A percentile compares a stretch with the other conserved stretches of the same genome.
Conservation (phyloP, 2,797 vertebrate genomes). For the Pempheris klunzingeri region DNA sequence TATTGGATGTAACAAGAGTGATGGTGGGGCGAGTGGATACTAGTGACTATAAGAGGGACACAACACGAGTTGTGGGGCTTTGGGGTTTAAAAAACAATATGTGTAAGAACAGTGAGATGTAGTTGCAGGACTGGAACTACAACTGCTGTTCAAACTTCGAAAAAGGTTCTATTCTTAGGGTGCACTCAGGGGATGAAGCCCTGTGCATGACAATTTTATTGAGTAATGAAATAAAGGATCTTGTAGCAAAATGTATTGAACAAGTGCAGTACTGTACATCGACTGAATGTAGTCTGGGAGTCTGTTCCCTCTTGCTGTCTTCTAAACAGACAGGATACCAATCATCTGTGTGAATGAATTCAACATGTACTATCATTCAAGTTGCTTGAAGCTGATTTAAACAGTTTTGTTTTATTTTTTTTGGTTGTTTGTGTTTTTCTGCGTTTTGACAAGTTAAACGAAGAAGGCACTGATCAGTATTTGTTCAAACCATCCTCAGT, state of each 20-base stretch:
- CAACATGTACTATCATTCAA: background rate
- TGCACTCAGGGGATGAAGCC: conserved; percentile 37
- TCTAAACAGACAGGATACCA: conserved; percentile 6
- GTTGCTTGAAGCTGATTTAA: background rate
- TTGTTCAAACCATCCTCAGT: conserved; percentile 86
- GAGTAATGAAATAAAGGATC: conserved; percentile 46
- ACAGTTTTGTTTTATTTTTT: conserved; percentile 33
- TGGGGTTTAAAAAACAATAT: conserved; percentile 51
- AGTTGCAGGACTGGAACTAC: conserved; percentile 22
- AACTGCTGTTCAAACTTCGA: conserved; percentile 17
- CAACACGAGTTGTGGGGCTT: conserved; percentile 55
- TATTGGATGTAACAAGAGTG: conserved; percentile 68
- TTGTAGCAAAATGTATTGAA: conserved; percentile 29
- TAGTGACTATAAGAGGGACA: conserved; percentile 46
- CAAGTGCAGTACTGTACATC: conserved; percentile 12
- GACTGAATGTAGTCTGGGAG: conserved; percentile 14
- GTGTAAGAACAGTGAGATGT: conserved; percentile 40
- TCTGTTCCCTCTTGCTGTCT: conserved; percentile 11
- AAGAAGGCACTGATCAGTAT: conserved; percentile 83
- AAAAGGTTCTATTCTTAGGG: conserved; percentile 47
- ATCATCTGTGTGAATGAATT: conserved; percentile 16
- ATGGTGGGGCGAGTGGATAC: conserved; percentile 57
- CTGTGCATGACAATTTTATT: conserved; percentile 37
- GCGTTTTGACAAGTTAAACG: conserved; percentile 60
- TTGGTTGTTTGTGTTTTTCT: too few relatives aligned